Conservation (phyloP, 2,888 invertebrate genomes). For the Lysandra bellargus region DNA sequence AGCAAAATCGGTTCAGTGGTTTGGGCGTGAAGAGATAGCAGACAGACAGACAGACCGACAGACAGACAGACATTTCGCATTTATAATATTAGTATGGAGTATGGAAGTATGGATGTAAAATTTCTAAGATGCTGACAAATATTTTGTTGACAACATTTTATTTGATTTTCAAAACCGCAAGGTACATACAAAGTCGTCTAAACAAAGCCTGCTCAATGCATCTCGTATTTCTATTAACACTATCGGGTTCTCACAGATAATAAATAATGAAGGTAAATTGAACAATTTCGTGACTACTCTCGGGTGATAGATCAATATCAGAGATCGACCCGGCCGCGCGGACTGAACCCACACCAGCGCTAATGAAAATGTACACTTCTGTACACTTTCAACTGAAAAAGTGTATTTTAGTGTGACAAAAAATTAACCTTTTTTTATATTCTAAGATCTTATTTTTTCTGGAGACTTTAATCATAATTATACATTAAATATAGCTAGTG, state of each 20-base stretch:
- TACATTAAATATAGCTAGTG: neutral
- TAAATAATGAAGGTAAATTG: conserved; percentile 37
- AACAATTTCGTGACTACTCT: conserved; percentile 40
- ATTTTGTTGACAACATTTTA: neutral
- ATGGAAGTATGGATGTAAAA: no score
- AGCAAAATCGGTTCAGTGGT: no score
- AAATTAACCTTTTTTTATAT: neutral
- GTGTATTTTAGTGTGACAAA: neutral
- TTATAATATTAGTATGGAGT: no score
- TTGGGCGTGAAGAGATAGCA: no score
- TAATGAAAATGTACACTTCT: conserved; percentile 18
- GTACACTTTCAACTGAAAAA: neutral
- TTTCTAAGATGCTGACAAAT: neutral
- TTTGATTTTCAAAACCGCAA: neutral
- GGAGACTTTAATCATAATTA: no score
- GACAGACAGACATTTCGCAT: no score
- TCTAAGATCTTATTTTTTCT: no score
- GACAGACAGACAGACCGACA: no score
- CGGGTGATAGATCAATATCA: conserved; percentile 39
- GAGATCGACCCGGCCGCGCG: conserved; percentile 9
- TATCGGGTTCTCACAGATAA: conserved; percentile 35
- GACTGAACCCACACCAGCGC: neutral
- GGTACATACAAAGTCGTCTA: neutral
- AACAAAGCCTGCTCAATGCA: conserved; percentile 26
- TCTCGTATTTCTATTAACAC: conserved; percentile 34